Percentiles rank a stretch among this genome's conserved stretches.
Conservation (phyloP, 2,113 vertebrate species). For the Puffinus mauretanicus region DNA sequence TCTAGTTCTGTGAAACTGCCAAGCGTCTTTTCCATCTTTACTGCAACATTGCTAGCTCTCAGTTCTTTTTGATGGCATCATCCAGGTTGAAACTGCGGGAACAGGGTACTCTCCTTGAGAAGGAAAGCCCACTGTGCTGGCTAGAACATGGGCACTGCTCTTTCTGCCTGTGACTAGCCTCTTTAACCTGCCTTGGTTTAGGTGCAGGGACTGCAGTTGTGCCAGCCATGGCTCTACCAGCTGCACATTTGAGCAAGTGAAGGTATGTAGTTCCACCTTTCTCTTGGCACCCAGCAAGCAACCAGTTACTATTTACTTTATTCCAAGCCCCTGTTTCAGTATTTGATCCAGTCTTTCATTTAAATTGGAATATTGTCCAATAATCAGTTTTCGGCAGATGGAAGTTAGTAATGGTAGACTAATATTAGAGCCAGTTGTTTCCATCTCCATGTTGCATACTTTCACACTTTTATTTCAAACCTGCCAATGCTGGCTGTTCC, state of each 20-base stretch:
- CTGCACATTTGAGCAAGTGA: neutral
- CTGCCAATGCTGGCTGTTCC: neutral
- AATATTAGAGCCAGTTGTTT: neutral
- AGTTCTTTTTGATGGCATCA: neutral
- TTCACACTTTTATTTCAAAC: neutral
- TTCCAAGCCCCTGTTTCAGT: neutral
- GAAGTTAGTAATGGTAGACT: neutral
- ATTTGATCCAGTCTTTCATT: neutral
- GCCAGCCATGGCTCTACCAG: neutral
- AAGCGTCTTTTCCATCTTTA: neutral
- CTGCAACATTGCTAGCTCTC: neutral
- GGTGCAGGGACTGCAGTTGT: neutral
- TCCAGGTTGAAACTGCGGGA: neutral
- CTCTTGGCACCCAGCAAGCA: neutral
- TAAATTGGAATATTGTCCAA: neutral
- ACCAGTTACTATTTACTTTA: neutral
- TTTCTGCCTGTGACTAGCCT: neutral
- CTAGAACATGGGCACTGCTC: neutral
- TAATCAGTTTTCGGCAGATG: neutral
- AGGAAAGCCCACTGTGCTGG: neutral
- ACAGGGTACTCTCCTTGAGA: neutral
- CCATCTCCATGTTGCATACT: neutral
- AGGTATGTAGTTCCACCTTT: neutral
- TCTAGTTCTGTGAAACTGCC: neutral
- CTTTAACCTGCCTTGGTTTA: neutral